Evolutionary conservation across 2,888 invertebrate species (phyloP).

Genomic region (Podotricha telesiphe): DNA sequence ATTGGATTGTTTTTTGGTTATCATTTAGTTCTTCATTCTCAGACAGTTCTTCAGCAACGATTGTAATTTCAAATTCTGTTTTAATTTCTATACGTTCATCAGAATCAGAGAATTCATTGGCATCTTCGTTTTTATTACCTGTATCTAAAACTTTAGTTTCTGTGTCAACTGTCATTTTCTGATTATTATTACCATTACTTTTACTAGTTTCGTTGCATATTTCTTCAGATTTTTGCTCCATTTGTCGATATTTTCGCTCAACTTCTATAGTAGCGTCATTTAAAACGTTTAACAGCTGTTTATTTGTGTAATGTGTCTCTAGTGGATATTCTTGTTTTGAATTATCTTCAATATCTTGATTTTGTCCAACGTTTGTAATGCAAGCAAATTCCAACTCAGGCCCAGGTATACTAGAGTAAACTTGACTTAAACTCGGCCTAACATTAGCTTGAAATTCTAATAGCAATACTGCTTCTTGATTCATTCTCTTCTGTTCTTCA

Average conservation of each 20-base stretch:
- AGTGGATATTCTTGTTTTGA: constrained; percentile 29
- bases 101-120: constrained; percentile 33
- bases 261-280: constrained; percentile 33
- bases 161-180: not conserved
- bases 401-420: constrained; percentile 76
- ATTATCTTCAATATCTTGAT: constrained; percentile 44
- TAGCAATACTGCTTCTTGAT: constrained; percentile 76
- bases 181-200: not conserved
- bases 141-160: constrained; percentile 30
- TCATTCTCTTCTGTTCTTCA: constrained; percentile 83
- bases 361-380: constrained; percentile 53
- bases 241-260: constrained; percentile 32
- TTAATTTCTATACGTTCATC: constrained; percentile 48
- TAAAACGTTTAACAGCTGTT: constrained; percentile 40
- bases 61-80: constrained; percentile 60
- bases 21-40: constrained; percentile 56
- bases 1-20: constrained; percentile 4
- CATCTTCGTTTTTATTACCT: constrained; percentile 33
- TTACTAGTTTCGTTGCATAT: constrained; percentile 14
- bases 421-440: constrained; percentile 75
- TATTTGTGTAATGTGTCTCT: constrained; percentile 40
- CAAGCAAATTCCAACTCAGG: constrained; percentile 80
- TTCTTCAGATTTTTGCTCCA: constrained; percentile 6
- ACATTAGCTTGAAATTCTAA: constrained; percentile 80
- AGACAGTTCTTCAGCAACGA: constrained; percentile 66